Conservation (phyloP, 2,797 vertebrate genomes). For the Rhynchotus rufescens region DNA sequence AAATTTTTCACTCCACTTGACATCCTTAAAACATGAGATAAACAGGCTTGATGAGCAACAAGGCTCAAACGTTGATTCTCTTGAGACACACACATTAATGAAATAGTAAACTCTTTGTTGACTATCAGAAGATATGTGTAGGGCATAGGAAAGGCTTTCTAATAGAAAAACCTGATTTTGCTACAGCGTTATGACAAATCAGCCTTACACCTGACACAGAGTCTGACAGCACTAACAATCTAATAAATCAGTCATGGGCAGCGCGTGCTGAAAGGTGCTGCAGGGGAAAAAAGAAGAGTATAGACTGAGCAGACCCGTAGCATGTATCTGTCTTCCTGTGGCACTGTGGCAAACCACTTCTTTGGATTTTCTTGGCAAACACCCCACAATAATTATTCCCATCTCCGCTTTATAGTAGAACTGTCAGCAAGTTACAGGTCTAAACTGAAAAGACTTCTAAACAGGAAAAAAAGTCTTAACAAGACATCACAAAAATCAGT, state of each 20-base stretch:
- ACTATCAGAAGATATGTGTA: neutral
- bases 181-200: constrained; percentile 9
- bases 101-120: neutral
- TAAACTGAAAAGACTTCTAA: neutral
- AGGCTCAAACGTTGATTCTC: neutral
- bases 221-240: constrained; percentile 5
- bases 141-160: neutral
- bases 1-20: neutral
- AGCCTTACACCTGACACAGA: neutral
- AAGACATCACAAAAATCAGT: neutral
- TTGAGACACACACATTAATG: neutral
- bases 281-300: neutral
- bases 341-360: constrained; percentile 6
- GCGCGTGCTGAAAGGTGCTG: constrained; percentile 7
- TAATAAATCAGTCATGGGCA: constrained; percentile 47
- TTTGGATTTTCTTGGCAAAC: neutral
- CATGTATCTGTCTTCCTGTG: neutral
- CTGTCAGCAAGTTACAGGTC: neutral
- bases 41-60: neutral
- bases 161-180: neutral
- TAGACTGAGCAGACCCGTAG: neutral
- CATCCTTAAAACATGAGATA: constrained; percentile 24
- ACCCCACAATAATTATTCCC: neutral
- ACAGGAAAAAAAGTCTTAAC: neutral
- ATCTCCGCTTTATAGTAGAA: neutral